phyloP scores from a whole-genome alignment of 2,888 invertebrate species.

The Drosophila phalerata region DNA sequence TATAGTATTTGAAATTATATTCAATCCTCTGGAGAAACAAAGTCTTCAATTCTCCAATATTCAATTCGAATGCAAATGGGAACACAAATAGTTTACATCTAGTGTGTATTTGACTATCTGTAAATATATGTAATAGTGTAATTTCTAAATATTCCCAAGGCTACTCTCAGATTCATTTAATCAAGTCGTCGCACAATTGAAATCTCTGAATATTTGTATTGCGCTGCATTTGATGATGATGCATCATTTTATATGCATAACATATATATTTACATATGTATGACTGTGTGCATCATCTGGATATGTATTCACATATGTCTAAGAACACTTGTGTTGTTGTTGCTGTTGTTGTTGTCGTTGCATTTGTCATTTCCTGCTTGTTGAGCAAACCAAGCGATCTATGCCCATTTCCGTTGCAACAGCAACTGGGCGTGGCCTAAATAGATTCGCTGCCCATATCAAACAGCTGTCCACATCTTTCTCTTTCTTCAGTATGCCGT shows the following conservation, averaged over 20 bases:
- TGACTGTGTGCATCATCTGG: not conserved
- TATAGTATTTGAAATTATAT: not conserved
- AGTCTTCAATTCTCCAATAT: not conserved
- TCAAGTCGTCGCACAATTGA: slow-evolving; percentile 6
- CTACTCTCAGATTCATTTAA: not conserved
- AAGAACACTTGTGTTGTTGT: slow-evolving; percentile 14
- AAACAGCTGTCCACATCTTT: not conserved
- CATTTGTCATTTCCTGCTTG: slow-evolving; percentile 32
- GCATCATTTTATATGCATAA: not conserved
- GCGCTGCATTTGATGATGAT: slow-evolving; percentile 4
- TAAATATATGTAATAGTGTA: not conserved
- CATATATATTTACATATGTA: not conserved
- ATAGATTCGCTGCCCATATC: slow-evolving; percentile 31
- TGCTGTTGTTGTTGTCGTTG: slow-evolving; percentile 10
- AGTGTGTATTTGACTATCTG: not conserved
- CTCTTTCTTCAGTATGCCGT: not conserved
- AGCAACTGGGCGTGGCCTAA: slow-evolving; percentile 27
- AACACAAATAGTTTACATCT: not conserved
- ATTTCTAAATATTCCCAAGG: not conserved
- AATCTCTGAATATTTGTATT: not conserved
- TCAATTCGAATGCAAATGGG: not conserved
- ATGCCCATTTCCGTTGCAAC: slow-evolving; percentile 24
- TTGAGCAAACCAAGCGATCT: slow-evolving; percentile 12
- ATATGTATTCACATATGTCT: slow-evolving; percentile 4
- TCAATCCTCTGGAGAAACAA: not conserved